Percentiles rank a stretch among this genome's conserved stretches.
Conservation (phyloP, 2,888 invertebrate species). For the Cephus spinipes region DNA sequence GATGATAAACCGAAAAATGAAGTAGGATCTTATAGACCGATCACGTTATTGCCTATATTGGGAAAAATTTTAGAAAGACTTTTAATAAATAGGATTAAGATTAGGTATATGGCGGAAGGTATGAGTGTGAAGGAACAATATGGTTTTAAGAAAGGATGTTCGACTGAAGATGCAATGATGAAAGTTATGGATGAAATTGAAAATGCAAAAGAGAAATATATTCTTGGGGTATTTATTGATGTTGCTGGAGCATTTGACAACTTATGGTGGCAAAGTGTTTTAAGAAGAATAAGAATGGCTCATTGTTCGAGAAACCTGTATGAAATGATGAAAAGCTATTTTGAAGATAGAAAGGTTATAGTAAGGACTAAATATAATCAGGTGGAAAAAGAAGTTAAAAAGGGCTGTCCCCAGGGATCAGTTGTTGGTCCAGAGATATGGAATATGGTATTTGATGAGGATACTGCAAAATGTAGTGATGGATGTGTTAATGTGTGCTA, state of each 20-base stretch:
- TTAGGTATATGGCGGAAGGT: background rate
- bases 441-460: conserved; percentile 23
- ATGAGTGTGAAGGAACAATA: background rate
- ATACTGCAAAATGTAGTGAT: background rate
- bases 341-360: background rate
- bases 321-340: background rate
- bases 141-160: background rate
- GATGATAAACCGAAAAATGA: background rate
- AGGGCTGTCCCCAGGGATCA: conserved; percentile 13
- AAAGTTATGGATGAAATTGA: too few species aligned
- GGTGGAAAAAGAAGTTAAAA: background rate
- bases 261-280: conserved; percentile 2
- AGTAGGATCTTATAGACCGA: background rate
- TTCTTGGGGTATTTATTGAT: conserved; percentile 2
- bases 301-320: background rate
- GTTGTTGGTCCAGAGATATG: conserved; percentile 14
- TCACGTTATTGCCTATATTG: background rate
- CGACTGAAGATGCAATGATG: background rate
- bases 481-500: conserved; percentile 11
- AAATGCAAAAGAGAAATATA: background rate
- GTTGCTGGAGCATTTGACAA: conserved; percentile 11
- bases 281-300: background rate
- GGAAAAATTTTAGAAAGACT: conserved; percentile 2
- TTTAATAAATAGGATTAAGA: background rate
- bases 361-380: too few species aligned